Evolutionary conservation across 2,113 vertebrate species (phyloP).

Genomic region (Polypterus senegalus): DNA sequence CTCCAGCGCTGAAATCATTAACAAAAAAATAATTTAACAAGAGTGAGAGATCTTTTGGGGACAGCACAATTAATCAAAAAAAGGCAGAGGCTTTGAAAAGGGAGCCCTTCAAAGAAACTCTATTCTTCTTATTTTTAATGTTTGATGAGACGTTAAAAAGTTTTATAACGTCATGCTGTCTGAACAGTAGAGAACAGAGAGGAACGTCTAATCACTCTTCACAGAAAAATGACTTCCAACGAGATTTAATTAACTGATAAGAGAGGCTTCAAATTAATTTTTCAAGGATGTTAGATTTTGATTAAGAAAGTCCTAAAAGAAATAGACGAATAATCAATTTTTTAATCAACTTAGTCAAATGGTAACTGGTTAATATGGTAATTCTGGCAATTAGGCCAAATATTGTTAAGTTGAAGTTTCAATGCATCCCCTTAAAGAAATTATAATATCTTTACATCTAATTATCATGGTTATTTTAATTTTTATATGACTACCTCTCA

Average conservation of each 20-base stretch:
- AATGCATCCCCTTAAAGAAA: constrained; percentile 58
- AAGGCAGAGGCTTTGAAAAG: constrained; percentile 44
- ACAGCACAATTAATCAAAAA: constrained; percentile 56
- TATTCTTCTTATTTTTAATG: constrained; percentile 68
- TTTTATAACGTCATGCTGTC: constrained; percentile 57
- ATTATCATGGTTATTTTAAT: constrained; percentile 59
- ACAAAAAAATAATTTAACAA: constrained; percentile 60
- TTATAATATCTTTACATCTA: constrained; percentile 68
- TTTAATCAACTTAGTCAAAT: constrained; percentile 73
- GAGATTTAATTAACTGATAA: constrained; percentile 80
- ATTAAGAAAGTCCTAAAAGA: constrained; percentile 75
- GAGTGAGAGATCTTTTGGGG: constrained; percentile 60
- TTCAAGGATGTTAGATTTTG: constrained; percentile 78
- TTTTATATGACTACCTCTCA: constrained; percentile 57
- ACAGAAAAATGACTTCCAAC: constrained; percentile 61
- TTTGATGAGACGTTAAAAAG: constrained; percentile 71
- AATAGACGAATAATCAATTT: constrained; percentile 73
- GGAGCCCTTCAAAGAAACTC: constrained; percentile 62
- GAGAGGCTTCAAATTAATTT: constrained; percentile 74
- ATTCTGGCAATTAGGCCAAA: constrained; percentile 68
- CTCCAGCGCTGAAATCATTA: constrained; percentile 31
- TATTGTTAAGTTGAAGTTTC: constrained; percentile 60
- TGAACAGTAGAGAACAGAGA: constrained; percentile 58
- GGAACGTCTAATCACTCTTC: constrained; percentile 57
- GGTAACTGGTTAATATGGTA: constrained; percentile 72